phyloP scores from a whole-genome alignment of 2,888 invertebrate genomes.

The Anthrax anthrax region DNA sequence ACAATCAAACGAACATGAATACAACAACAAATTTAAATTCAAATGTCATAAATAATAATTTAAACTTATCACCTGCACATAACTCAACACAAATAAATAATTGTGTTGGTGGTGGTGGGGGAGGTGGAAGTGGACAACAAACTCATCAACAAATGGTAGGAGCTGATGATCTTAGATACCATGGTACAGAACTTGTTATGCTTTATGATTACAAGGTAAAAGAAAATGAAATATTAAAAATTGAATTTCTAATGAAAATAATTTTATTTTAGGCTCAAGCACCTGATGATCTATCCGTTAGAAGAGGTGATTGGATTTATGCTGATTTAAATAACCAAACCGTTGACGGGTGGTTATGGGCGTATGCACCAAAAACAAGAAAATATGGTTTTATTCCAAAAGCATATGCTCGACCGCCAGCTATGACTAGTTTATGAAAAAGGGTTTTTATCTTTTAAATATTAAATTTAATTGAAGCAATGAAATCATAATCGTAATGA shows the following conservation, averaged over 20 bases:
- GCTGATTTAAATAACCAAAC: constrained; percentile 88
- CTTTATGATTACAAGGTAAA: constrained; percentile 81
- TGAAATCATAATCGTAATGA: too few relatives aligned
- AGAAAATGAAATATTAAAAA: background rate
- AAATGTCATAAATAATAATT: constrained; percentile 11
- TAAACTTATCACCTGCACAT: constrained; percentile 11
- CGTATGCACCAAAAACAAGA: constrained; percentile 81
- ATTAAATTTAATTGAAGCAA: too few relatives aligned
- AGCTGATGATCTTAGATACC: constrained; percentile 56
- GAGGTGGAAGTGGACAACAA: constrained; percentile 14
- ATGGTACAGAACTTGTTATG: constrained; percentile 85
- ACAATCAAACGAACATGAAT: constrained; percentile 9
- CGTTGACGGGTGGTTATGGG: constrained; percentile 90
- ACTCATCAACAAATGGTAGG: constrained; percentile 26
- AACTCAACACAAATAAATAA: constrained; percentile 1
- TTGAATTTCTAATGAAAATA: background rate
- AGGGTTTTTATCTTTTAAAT: background rate
- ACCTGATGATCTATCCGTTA: constrained; percentile 80
- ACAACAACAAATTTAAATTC: constrained; percentile 1
- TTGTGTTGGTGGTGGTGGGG: constrained; percentile 5
- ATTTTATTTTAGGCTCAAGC: constrained; percentile 58
- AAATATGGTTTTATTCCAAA: constrained; percentile 93
- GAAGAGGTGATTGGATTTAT: constrained; percentile 89
- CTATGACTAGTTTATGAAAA: constrained; percentile 56
- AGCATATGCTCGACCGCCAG: constrained; percentile 83